phyloP scores from a whole-genome alignment of 2,797 vertebrate species.

The Paramormyrops hopkinsi region DNA sequence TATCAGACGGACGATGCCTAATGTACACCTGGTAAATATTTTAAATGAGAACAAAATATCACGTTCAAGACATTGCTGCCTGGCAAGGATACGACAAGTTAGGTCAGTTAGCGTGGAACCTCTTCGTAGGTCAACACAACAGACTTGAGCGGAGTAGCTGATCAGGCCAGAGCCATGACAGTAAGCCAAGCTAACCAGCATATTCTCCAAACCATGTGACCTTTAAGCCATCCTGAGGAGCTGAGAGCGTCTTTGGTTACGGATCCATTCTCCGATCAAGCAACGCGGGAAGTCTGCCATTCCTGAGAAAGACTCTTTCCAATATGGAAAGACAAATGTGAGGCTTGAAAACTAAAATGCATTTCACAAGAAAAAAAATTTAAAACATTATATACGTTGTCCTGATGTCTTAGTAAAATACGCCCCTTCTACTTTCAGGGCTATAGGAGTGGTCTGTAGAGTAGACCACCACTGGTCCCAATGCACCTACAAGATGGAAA shows the following conservation, averaged over 20 bases:
- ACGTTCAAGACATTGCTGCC: slow-evolving; percentile 25
- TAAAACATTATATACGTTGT: background rate
- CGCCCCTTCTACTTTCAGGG: background rate
- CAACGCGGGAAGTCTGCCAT: slow-evolving; percentile 44
- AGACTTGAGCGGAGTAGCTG: background rate
- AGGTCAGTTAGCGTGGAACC: background rate
- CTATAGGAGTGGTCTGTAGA: background rate
- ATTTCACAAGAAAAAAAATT: background rate
- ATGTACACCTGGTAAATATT: slow-evolving; percentile 50
- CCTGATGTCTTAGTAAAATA: background rate
- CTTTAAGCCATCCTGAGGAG: slow-evolving; percentile 52
- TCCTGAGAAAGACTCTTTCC: slow-evolving; percentile 59
- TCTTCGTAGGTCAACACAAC: background rate
- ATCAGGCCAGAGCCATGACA: slow-evolving; percentile 33
- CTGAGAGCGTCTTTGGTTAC: slow-evolving; percentile 35
- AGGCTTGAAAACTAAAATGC: slow-evolving; percentile 35
- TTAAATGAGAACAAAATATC: background rate
- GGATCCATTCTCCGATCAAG: slow-evolving; percentile 27
- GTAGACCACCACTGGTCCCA: background rate
- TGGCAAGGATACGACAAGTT: background rate
- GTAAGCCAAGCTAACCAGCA: slow-evolving; percentile 22
- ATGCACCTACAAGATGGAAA: background rate
- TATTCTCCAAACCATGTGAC: background rate
- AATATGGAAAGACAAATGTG: slow-evolving; percentile 39
- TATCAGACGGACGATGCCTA: slow-evolving; percentile 44